Percentiles rank a stretch among this genome's conserved stretches.
Evolutionary conservation across 2,888 invertebrate genomes (phyloP).

Genomic region (Omphaloscelis lunosa): DNA sequence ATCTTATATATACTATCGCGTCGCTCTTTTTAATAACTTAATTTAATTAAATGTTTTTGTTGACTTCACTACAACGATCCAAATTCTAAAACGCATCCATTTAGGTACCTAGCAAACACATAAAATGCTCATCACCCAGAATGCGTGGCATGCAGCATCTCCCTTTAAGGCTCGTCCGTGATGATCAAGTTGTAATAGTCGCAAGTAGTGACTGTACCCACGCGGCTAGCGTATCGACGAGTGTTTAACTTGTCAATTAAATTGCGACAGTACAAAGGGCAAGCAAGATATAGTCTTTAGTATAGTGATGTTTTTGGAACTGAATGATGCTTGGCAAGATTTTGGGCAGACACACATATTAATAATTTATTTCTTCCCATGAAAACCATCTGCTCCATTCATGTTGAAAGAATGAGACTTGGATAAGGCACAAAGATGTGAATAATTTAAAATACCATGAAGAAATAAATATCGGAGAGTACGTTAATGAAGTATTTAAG

Average conservation of each 20-base stretch:
- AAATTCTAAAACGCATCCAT: not conserved
- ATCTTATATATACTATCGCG: too few relatives aligned
- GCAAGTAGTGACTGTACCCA: not conserved
- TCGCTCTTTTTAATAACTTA: not conserved
- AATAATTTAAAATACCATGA: too few relatives aligned
- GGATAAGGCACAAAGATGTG: too few relatives aligned
- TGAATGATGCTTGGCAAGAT: conserved; percentile 7
- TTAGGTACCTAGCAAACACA: conserved; percentile 3
- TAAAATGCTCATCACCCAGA: conserved; percentile 22
- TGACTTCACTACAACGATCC: not conserved
- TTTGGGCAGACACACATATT: too few relatives aligned
- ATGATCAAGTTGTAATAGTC: conserved; percentile 16
- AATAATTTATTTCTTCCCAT: too few relatives aligned
- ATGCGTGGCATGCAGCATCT: conserved; percentile 18
- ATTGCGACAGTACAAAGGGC: conserved; percentile 36
- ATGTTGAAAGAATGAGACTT: not conserved
- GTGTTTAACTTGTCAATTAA: conserved; percentile 27
- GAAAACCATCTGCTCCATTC: too few relatives aligned
- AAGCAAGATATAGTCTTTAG: not conserved
- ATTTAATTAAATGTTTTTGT: not conserved
- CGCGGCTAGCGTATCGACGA: conserved; percentile 1
- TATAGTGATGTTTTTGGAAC: not conserved
- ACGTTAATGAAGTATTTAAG: too few relatives aligned
- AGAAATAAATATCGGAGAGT: too few relatives aligned
- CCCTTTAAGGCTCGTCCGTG: conserved; percentile 29